These are phyloP conservation scores for Etheostoma nigrum DNA, from an alignment of 2,797 vertebrate species.

Conservation along the genomic window DNA sequence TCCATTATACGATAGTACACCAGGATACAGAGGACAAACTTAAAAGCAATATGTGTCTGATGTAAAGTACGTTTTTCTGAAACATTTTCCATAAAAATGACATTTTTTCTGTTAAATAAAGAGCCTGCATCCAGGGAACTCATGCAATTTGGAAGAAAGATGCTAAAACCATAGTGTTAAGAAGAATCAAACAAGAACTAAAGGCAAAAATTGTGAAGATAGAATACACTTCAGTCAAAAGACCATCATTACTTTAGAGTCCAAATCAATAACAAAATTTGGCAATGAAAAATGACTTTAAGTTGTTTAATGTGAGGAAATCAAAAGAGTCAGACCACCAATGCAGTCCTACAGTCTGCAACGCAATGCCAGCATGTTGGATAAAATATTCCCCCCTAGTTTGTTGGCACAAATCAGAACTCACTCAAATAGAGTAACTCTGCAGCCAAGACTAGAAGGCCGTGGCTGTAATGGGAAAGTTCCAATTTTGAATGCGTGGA, in stretches of 20 bases:
- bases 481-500: slow-evolving; percentile 58
- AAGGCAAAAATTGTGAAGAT: not conserved
- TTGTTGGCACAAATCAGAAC: slow-evolving; percentile 55
- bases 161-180: not conserved
- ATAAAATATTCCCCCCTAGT: slow-evolving; percentile 47
- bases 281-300: slow-evolving; percentile 21
- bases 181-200: not conserved
- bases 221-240: not conserved
- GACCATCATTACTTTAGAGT: slow-evolving; percentile 9
- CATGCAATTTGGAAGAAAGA: not conserved
- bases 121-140: slow-evolving; percentile 12
- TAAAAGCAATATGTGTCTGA: slow-evolving; percentile 32
- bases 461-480: slow-evolving; percentile 54
- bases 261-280: slow-evolving; percentile 8
- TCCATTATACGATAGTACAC: slow-evolving; percentile 17
- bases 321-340: slow-evolving; percentile 9
- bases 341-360: slow-evolving; percentile 50
- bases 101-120: slow-evolving; percentile 21
- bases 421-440: slow-evolving; percentile 56
- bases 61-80: slow-evolving; percentile 29
- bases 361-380: slow-evolving; percentile 48
- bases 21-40: slow-evolving; percentile 40
- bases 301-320: slow-evolving; percentile 15
- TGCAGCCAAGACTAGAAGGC: slow-evolving; percentile 40
- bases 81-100: slow-evolving; percentile 22